Evolutionary conservation across 2,888 invertebrate species (phyloP).

Genomic region (Leptura quadrifasciata): DNA sequence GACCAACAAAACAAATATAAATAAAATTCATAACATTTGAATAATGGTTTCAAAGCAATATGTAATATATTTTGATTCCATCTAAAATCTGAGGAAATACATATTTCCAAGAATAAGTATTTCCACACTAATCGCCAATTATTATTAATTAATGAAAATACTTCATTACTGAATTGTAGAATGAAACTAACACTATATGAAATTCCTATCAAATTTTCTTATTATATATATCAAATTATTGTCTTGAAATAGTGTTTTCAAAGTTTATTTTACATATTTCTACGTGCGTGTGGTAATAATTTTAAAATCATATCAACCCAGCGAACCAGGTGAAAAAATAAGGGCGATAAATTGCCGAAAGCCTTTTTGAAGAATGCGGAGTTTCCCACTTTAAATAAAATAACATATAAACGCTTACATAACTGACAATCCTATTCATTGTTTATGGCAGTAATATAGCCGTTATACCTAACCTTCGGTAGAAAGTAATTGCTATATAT

Average conservation of each 20-base stretch:
- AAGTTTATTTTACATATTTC: neutral
- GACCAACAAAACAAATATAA: too few species aligned
- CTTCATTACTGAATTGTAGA: too few species aligned
- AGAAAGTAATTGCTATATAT: neutral
- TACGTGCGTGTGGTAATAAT: neutral
- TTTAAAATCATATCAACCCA: conserved; percentile 3
- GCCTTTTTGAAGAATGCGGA: neutral
- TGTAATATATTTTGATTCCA: too few species aligned
- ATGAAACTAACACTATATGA: too few species aligned
- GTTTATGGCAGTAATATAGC: neutral
- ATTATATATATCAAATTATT: too few species aligned
- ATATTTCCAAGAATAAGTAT: too few species aligned
- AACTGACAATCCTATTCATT: neutral
- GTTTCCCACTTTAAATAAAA: neutral
- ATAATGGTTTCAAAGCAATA: too few species aligned
- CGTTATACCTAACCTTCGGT: neutral
- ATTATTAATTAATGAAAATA: too few species aligned
- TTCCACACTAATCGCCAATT: too few species aligned
- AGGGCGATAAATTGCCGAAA: neutral
- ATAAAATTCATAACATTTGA: too few species aligned
- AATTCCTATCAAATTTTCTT: too few species aligned
- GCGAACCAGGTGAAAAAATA: conserved; percentile 7
- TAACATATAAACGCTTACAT: neutral
- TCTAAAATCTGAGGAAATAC: too few species aligned
- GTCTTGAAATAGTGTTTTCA: neutral